A percentile compares a stretch with the other conserved stretches of the same genome.
phyloP scores from a whole-genome alignment of 2,888 invertebrate species.

The Dichetophora obliterata region DNA sequence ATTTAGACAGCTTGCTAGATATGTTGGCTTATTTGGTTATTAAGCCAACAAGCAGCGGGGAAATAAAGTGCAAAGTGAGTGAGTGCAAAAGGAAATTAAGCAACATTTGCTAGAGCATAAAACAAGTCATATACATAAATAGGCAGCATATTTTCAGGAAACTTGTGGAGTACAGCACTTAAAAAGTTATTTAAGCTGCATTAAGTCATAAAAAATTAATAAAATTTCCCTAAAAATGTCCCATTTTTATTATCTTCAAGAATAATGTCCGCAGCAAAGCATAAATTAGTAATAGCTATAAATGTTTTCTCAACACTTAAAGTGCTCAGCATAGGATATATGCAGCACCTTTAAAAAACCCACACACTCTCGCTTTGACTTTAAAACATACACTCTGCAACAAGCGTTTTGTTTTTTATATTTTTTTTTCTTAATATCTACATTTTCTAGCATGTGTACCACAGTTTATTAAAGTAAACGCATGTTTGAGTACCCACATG shows the following conservation, averaged over 20 bases:
- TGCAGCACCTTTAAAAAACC: slow-evolving; percentile 33
- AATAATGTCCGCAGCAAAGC: slow-evolving; percentile 15
- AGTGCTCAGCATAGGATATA: slow-evolving; percentile 12
- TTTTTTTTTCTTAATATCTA: background rate
- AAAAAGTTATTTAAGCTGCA: background rate
- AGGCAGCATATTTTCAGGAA: background rate
- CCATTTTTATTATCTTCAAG: background rate
- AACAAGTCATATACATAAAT: background rate
- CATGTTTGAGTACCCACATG: slow-evolving; percentile 37
- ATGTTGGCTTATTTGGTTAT: slow-evolving; percentile 8
- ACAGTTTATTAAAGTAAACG: slow-evolving; percentile 25
- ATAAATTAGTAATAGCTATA: slow-evolving; percentile 26
- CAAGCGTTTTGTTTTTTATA: background rate
- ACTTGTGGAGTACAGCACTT: background rate
- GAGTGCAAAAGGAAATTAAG: no score
- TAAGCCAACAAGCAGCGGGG: background rate
- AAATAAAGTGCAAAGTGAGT: background rate
- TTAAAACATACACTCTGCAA: background rate
- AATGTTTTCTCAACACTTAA: slow-evolving; percentile 25
- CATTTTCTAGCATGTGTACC: background rate
- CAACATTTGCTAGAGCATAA: no score
- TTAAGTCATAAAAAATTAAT: background rate
- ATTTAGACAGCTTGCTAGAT: background rate
- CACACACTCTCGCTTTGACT: slow-evolving; percentile 6
- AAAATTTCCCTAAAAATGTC: slow-evolving; percentile 1